A percentile compares a stretch with the other conserved stretches of the same genome.
These are phyloP conservation scores for Florisuga fusca DNA, from an alignment of 2,797 vertebrate genomes.

Conservation along the genomic window DNA sequence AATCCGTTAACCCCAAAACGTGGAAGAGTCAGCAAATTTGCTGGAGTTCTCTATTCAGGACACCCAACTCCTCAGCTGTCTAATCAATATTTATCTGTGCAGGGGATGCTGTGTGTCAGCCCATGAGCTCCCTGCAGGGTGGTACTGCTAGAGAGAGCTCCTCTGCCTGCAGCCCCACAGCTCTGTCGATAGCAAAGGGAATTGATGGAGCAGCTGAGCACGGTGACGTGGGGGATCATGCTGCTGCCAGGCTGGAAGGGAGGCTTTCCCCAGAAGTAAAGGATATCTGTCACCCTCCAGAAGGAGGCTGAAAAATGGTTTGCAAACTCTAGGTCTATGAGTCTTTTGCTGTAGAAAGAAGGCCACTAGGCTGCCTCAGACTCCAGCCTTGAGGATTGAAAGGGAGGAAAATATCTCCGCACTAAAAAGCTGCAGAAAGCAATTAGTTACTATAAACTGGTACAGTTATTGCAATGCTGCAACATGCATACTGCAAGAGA, in stretches of 20 bases:
- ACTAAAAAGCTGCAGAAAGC: neutral
- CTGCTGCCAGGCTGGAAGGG: neutral
- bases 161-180: neutral
- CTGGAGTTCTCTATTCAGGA: neutral
- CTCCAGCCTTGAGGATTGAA: neutral
- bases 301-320: slow-evolving; percentile 56
- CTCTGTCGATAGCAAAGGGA: neutral
- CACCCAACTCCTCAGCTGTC: neutral
- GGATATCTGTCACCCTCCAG: neutral
- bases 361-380: neutral
- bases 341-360: neutral
- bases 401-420: neutral
- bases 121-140: neutral
- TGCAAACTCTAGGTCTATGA: neutral
- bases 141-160: neutral
- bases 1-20: neutral
- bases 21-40: neutral
- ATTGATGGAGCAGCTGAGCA: neutral
- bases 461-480: neutral
- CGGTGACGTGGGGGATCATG: neutral
- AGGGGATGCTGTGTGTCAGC: neutral
- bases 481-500: neutral
- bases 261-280: slow-evolving; percentile 6
- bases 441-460: neutral
- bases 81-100: neutral